Conservation (phyloP, 1,140 invertebrate genomes). For the Drosophila ercepeae region DNA sequence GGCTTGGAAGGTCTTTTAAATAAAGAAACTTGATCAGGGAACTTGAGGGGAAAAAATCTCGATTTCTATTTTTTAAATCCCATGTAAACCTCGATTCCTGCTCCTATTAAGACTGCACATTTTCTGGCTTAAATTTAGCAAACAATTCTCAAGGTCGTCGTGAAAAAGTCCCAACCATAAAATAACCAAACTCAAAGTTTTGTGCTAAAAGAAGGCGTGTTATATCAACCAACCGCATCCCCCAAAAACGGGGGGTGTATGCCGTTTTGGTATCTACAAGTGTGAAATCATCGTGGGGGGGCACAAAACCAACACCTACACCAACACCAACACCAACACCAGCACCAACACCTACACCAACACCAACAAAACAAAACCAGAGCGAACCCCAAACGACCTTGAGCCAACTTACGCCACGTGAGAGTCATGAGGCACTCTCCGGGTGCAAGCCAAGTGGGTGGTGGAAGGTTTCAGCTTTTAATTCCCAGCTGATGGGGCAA, state of each 20-base stretch:
- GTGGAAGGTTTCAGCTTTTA: slow-evolving; percentile 16
- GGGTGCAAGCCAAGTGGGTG: slow-evolving; percentile 20
- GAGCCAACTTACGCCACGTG: slow-evolving; percentile 51
- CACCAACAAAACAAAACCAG: slow-evolving; percentile 1
- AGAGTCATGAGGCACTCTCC: slow-evolving; percentile 53
- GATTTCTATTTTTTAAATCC: neutral
- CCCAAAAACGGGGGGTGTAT: neutral
- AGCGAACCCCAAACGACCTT: slow-evolving; percentile 63
- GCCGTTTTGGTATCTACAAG: slow-evolving; percentile 40
- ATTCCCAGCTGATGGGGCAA: slow-evolving; percentile 16
- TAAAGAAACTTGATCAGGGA: too few species aligned
- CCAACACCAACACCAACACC: neutral
- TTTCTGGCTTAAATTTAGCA: neutral
- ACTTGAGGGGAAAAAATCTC: too few species aligned
- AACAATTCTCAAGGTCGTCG: slow-evolving; percentile 24
- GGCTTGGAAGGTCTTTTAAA: too few species aligned
- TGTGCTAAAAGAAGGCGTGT: slow-evolving; percentile 51
- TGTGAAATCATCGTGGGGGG: slow-evolving; percentile 70
- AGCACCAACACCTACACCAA: neutral
- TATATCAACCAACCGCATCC: slow-evolving; percentile 17
- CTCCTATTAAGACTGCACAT: neutral
- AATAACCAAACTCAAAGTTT: slow-evolving; percentile 16
- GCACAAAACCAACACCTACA: neutral
- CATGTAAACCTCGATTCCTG: neutral
- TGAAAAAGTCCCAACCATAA: slow-evolving; percentile 12